A percentile compares a stretch with the other conserved stretches of the same genome.
Evolutionary conservation across 2,113 vertebrate species (phyloP).

Genomic region (Psephotus haematonotus): DNA sequence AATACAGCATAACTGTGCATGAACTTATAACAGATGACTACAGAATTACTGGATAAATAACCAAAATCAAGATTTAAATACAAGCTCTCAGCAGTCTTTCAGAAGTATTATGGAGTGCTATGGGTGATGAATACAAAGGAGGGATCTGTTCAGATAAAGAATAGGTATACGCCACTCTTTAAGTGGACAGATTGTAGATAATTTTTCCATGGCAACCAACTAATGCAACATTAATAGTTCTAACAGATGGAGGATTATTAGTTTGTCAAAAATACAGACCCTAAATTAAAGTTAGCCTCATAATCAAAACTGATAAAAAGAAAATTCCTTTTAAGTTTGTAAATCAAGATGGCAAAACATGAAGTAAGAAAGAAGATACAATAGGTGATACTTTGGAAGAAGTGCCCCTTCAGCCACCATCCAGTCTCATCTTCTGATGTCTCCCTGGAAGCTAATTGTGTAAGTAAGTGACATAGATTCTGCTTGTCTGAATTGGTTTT

Average conservation of each 20-base stretch:
- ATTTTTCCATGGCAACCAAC: conserved; percentile 36
- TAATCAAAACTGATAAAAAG: not conserved
- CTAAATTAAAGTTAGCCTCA: not conserved
- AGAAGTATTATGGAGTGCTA: not conserved
- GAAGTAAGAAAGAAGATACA: not conserved
- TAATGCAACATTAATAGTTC: not conserved
- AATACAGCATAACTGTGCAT: not conserved
- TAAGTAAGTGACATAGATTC: not conserved
- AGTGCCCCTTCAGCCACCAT: not conserved
- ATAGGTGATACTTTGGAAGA: not conserved
- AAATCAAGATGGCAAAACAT: not conserved
- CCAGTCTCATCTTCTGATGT: not conserved
- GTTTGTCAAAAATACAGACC: not conserved
- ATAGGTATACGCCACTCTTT: not conserved
- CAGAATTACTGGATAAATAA: not conserved
- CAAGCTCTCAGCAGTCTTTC: not conserved
- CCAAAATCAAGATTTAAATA: not conserved
- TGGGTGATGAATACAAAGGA: not conserved
- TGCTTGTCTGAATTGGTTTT: not conserved
- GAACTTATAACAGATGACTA: not conserved
- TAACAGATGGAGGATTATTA: conserved; percentile 30
- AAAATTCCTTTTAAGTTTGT: not conserved
- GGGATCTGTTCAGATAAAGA: not conserved
- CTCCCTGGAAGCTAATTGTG: not conserved
- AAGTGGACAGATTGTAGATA: not conserved